These are phyloP conservation scores for Brachyistius frenatus DNA, from an alignment of 2,113 vertebrate genomes.

Conservation along the genomic window DNA sequence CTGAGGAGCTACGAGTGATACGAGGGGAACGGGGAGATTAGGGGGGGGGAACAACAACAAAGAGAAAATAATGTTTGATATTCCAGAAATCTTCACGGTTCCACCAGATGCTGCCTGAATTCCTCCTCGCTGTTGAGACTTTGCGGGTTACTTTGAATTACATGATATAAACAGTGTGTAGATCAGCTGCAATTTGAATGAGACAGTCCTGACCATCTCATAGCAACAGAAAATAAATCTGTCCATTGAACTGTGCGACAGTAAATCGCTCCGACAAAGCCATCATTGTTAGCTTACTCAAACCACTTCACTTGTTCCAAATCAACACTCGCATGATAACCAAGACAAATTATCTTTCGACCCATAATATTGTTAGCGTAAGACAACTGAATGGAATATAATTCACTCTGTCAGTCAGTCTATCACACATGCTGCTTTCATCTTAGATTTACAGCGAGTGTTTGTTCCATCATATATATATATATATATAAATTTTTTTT, in stretches of 20 bases:
- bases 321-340: slow-evolving; percentile 24
- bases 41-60: background rate
- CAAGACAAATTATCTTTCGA: slow-evolving; percentile 2
- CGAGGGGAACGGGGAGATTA: background rate
- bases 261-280: slow-evolving; percentile 35
- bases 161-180: background rate
- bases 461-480: slow-evolving; percentile 58
- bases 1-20: slow-evolving; percentile 67
- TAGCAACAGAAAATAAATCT: slow-evolving; percentile 7
- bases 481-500: no score
- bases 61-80: background rate
- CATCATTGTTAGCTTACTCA: slow-evolving; percentile 36
- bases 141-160: background rate
- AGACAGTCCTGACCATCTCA: background rate
- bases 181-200: background rate
- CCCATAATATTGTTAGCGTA: background rate
- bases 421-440: slow-evolving; percentile 16
- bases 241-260: slow-evolving; percentile 27
- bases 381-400: slow-evolving; percentile 6
- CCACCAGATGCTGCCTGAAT: slow-evolving; percentile 7
- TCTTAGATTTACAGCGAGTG: slow-evolving; percentile 34
- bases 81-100: background rate
- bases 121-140: slow-evolving; percentile 23
- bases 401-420: slow-evolving; percentile 14
- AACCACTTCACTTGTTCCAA: slow-evolving; percentile 12